phyloP scores from a whole-genome alignment of 2,113 vertebrate species.

The Reinhardtius hippoglossoides region DNA sequence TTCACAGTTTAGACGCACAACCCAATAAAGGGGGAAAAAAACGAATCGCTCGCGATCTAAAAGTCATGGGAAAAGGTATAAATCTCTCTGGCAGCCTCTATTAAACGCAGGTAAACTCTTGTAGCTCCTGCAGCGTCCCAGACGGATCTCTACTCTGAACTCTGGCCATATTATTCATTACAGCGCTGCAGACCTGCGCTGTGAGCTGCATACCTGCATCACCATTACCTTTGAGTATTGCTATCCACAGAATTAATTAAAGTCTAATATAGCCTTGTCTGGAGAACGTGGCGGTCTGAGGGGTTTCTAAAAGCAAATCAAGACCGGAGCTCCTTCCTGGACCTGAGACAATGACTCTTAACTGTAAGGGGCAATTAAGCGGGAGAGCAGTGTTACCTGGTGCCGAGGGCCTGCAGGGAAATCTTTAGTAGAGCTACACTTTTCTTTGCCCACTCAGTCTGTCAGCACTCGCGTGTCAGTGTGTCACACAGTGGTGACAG shows the following conservation, averaged over 20 bases:
- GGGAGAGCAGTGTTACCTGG: slow-evolving; percentile 72
- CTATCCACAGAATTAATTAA: slow-evolving; percentile 83
- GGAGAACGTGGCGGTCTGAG: slow-evolving; percentile 77
- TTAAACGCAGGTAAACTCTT: neutral
- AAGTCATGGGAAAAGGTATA: neutral
- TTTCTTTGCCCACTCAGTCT: slow-evolving; percentile 39
- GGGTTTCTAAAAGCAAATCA: slow-evolving; percentile 81
- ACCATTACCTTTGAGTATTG: slow-evolving; percentile 68
- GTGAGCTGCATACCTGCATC: slow-evolving; percentile 41
- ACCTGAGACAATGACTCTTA: slow-evolving; percentile 80
- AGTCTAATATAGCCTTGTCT: slow-evolving; percentile 81
- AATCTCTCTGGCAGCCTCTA: neutral
- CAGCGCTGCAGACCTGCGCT: slow-evolving; percentile 33
- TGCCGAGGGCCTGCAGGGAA: slow-evolving; percentile 77
- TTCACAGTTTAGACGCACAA: neutral
- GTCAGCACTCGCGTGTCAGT: slow-evolving; percentile 37
- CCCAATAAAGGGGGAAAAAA: neutral
- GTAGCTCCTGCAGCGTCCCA: slow-evolving; percentile 20
- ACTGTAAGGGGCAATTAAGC: slow-evolving; percentile 82
- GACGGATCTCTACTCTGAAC: slow-evolving; percentile 32
- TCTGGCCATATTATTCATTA: slow-evolving; percentile 52
- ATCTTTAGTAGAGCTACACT: slow-evolving; percentile 80
- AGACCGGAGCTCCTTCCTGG: slow-evolving; percentile 67
- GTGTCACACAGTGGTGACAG: slow-evolving; percentile 30
- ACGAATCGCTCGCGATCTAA: neutral